Base-by-base conservation (phyloP, 2,797 vertebrate genomes). In the Microctenopoma stevenorrisi region DNA sequence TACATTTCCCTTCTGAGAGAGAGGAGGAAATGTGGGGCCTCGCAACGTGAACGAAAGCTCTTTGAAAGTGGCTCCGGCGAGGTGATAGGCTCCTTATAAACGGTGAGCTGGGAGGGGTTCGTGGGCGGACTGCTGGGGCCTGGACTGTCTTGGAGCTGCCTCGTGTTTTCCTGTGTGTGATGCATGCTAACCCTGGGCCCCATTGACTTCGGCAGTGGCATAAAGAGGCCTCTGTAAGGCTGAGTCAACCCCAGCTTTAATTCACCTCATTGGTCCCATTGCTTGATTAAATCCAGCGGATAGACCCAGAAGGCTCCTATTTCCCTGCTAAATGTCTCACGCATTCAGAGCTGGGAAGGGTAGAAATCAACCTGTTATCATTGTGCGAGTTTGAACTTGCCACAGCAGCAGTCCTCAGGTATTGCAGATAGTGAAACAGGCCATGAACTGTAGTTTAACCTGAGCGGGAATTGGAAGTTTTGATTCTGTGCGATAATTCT, bases 1-100 rank as follows among this genome's bases (percentile, higher is more conserved):
- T 91, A 90, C 88, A 86, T 91, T 91, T 91, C 87, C 88, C 90
- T 89, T 90, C 82, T 87, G 92, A 94, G 89, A 92, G 81, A 75
- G 74, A 60, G 74, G 88, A 93, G 91, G 92, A 92, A 94, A 90
- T 87, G 85, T 81, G 84, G 85, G 88, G 90, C 79, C 89, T 87
- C 57, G 63, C 84, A 50, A 79, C 68, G 80, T 78, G 84, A 83
- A 90, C 73, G 79, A 84, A 77, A 86, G 78, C 85, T 79, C 85
- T 91, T 92, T 91, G 88, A 92, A 91, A 84, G 85, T 42, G 56
- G 76, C 73, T 82, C 76, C 69, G 75, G 84, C 50, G 53, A 84
- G 86, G 82, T 65, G 77, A 87, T 89, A 82, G 74, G 72, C 79
- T 76, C 54, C 86, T 86, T 89, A 85, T 84, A 90, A 88, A 83